Base-by-base conservation (phyloP, 2,113 vertebrate species). In the Theristicus caerulescens region DNA sequence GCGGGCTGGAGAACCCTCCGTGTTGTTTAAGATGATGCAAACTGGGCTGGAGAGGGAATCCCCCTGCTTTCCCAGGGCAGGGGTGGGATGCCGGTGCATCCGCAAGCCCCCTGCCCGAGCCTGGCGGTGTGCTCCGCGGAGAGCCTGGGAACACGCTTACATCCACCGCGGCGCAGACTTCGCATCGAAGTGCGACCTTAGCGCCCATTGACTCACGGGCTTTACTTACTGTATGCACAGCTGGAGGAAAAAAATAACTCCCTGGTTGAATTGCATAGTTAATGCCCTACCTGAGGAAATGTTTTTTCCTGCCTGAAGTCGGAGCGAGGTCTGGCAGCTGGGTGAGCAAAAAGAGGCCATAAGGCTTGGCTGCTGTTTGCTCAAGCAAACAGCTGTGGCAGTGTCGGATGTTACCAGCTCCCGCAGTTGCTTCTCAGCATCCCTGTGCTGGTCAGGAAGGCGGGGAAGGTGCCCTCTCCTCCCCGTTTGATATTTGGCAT, bases 251-350 rank as follows among this genome's bases (percentile, higher is more conserved):
- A 70, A 89, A 91, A 59, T 7, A 44, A 27, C 73, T 77, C 55
- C 34, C 40, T 3, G 3, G 25, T 62, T 62, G 59, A 71, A 20
- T 24, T 0, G 29, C 34, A 6, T 27, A 7, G 65, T 57, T 76
- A 70, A 64, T 70, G 72, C 82, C 62, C 82, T 71, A 54, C 95
- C 79, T 47, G 79, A 96, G 87, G 83, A 93, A 90, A 69, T 93
- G 90, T 62, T 42, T 91, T 81, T 93, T 94, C 83, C 90, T 93
- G 82, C 54, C 78, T 15, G 51, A 34, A 64, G 65, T 14, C 6
- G 18, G 24, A 59, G 69, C 36, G 6, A 29, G 78, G 59, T 78
- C 65, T 94, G 83, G 86, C 93, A 94, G 90, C 95, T 34, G 49
- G 58, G 59, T 0, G 13, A 81, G 86, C 73, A 72, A 52, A 51